A percentile compares a stretch with the other conserved stretches of the same genome.
Evolutionary conservation across 2,797 vertebrate species (phyloP).

Genomic region (Lithobates sylvaticus): DNA sequence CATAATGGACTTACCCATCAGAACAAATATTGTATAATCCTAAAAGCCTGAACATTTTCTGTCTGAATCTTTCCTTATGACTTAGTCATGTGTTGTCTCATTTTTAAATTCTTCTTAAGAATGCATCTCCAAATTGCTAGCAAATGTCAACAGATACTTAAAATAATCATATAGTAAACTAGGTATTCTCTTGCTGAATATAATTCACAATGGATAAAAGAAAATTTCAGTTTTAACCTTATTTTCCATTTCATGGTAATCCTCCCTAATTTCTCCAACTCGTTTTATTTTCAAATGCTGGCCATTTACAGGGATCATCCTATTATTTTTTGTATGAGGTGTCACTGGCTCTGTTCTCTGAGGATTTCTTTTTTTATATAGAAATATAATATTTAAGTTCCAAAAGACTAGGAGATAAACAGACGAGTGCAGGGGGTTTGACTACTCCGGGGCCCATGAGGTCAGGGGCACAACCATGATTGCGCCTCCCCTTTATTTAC

Average conservation of each 20-base stretch:
- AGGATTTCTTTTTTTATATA: not conserved
- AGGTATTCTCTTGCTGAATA: not conserved
- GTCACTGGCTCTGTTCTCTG: not conserved
- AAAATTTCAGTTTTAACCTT: not conserved
- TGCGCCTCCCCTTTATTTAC: too few relatives aligned
- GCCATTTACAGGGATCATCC: not conserved
- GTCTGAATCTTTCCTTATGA: conserved; percentile 44
- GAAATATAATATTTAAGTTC: too few relatives aligned
- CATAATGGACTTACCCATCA: conserved; percentile 5
- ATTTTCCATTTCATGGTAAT: not conserved
- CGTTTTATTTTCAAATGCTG: not conserved
- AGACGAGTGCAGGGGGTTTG: too few relatives aligned
- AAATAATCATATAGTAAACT: conserved; percentile 14
- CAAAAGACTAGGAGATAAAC: too few relatives aligned
- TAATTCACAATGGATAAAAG: not conserved
- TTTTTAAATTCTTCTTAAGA: conserved; percentile 8
- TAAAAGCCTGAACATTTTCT: conserved; percentile 19
- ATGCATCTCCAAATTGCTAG: conserved; percentile 37
- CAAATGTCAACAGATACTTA: conserved; percentile 40
- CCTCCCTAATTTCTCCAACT: not conserved
- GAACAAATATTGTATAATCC: conserved; percentile 18
- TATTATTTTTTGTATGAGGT: not conserved
- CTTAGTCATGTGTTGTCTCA: conserved; percentile 13
- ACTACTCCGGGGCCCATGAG: too few relatives aligned
- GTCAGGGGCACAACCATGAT: too few relatives aligned